phyloP scores from a whole-genome alignment of 2,888 invertebrate genomes.

The Drosophila sordidapex region DNA sequence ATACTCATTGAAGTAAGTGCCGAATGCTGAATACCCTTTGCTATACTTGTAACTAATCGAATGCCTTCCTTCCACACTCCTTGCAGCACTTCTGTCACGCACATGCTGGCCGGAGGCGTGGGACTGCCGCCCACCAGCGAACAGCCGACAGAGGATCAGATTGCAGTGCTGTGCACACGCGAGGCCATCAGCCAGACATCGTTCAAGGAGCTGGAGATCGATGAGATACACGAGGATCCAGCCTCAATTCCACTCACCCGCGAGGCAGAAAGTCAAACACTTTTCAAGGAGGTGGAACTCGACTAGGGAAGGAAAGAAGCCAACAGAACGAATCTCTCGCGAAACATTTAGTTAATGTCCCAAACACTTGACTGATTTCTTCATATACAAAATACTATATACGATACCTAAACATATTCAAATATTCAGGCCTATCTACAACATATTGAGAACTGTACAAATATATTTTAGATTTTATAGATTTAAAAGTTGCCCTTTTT shows the following conservation, averaged over 20 bases:
- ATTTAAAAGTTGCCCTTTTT: conserved; percentile 3
- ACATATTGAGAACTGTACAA: conserved; percentile 59
- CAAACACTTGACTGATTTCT: conserved; percentile 55
- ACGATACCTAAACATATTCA: conserved; percentile 21
- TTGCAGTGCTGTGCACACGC: conserved; percentile 31
- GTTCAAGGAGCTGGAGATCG: conserved; percentile 55
- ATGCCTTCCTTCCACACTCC: not conserved
- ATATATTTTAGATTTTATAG: conserved; percentile 35
- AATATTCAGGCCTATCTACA: conserved; percentile 31
- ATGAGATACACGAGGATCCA: conserved; percentile 45
- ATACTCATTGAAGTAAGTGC: conserved; percentile 89
- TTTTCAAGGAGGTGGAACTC: conserved; percentile 63
- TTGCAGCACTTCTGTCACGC: conserved; percentile 49
- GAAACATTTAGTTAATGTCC: not conserved
- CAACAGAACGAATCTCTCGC: conserved; percentile 13
- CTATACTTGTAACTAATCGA: conserved; percentile 1
- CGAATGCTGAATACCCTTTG: not conserved
- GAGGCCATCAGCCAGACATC: conserved; percentile 57
- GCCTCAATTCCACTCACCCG: conserved; percentile 31
- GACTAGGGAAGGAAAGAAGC: conserved; percentile 34
- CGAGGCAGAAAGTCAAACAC: conserved; percentile 49
- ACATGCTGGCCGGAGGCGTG: conserved; percentile 30
- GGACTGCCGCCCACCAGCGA: conserved; percentile 53
- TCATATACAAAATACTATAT: conserved; percentile 30
- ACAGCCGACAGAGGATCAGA: conserved; percentile 45